These are phyloP conservation scores for Acrossocheilus fasciatus DNA, from an alignment of 2,797 vertebrate species.

Conservation along the genomic window DNA sequence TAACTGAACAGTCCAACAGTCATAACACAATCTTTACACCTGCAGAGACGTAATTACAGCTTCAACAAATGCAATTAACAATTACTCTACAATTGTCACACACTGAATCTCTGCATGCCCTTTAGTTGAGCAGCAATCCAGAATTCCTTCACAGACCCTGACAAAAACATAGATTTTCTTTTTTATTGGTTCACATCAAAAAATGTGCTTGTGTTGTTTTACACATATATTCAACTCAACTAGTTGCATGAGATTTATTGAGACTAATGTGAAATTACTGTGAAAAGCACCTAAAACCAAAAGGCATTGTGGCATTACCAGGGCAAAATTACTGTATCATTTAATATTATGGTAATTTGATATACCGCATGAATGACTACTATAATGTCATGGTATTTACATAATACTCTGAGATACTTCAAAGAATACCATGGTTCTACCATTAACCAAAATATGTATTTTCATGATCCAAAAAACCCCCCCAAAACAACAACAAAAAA, in stretches of 20 bases:
- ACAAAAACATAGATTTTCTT: neutral
- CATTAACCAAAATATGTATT: neutral
- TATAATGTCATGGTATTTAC: neutral
- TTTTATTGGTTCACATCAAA: neutral
- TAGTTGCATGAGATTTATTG: neutral
- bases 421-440: neutral
- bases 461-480: too few relatives aligned
- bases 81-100: neutral
- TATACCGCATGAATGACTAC: neutral
- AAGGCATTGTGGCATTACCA: neutral
- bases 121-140: neutral
- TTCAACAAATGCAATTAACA: constrained; percentile 1
- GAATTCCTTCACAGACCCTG: neutral
- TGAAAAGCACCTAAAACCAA: neutral
- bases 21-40: neutral
- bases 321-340: neutral
- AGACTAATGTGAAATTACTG: neutral
- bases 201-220: neutral
- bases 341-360: neutral
- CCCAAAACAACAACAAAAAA: neutral
- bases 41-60: neutral
- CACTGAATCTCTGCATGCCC: neutral
- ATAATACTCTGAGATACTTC: neutral
- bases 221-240: neutral
- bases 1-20: neutral